Base-by-base conservation (phyloP, 2,888 invertebrate genomes). In the Quadriops clusia region DNA sequence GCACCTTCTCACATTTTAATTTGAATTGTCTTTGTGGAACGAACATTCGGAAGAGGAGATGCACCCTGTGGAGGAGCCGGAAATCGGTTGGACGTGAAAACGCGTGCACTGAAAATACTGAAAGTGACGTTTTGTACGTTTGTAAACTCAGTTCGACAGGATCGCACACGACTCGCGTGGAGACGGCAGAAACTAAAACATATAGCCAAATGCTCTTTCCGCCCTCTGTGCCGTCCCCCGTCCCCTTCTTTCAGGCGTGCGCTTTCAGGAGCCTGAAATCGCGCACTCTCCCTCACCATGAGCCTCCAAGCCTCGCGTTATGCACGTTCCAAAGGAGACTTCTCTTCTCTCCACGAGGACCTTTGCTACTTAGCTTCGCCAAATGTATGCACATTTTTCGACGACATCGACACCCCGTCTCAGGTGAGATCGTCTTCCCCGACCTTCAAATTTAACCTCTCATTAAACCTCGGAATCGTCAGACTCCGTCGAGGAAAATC, bases 141-240 rank as follows among this genome's bases (percentile, higher is more conserved):
- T 42, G 36, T 43, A 40, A 41, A 36, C 29, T 27, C 34, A 30
- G 30, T 30, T 30, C 29, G 24, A 22, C 30, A 36, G 30, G 40
- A 45, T 44, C 39, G 47, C 47, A 45, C 51, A 45, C 43, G 45
- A 50, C 49, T 52, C 52, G 51, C 51, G 53, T 46, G 49, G 45
- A 40, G 46, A 48, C 44, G 48, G 45, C 46, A 46, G 50, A 48
- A 54, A 56, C 55, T 59, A 56, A 58, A 59, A 56, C 54, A 51
- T 54, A 50, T 52, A 53, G 52, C 55, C 54, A 44, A 46, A 54
- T 53, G 54, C 49, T 47, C 50, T 54, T 52, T 49, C 58, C 53
- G 50, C 56, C 58, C 56, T 56, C 51, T 46, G 53, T 48, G 48
- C 44, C 43, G 40, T 23, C 23, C 44, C 45, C 47, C 44, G 53